A percentile compares a stretch with the other conserved stretches of the same genome.
Evolutionary conservation across 23 tunicate genomes (phyloP).

Genomic region (Trididemnum miniatum): DNA sequence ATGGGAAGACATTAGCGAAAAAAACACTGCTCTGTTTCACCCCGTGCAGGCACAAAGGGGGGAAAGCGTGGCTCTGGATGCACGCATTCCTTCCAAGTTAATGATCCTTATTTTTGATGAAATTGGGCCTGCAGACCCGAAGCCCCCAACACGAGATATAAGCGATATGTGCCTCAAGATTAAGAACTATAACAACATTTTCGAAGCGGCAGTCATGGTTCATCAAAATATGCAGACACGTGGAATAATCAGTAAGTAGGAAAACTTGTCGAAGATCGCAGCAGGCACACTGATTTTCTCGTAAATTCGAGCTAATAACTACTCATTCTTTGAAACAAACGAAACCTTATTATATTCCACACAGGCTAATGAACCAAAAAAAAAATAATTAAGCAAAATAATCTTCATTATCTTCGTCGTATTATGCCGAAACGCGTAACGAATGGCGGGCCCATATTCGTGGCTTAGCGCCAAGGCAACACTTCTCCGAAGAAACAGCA

Average conservation of each 20-base stretch:
- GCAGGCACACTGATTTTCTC: too few relatives aligned
- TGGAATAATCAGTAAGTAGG: slow-evolving; percentile 56
- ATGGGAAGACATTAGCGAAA: slow-evolving; percentile 47
- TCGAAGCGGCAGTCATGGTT: slow-evolving; percentile 43
- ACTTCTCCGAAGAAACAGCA: too few relatives aligned
- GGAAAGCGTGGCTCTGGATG: slow-evolving; percentile 23
- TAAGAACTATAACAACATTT: slow-evolving; percentile 24
- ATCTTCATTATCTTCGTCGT: too few relatives aligned
- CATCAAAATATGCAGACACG: slow-evolving; percentile 53
- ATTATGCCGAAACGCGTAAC: too few relatives aligned
- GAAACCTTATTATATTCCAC: too few relatives aligned
- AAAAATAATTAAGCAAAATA: too few relatives aligned
- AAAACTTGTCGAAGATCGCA: background rate
- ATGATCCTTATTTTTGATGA: slow-evolving; percentile 65
- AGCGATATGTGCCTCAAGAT: slow-evolving; percentile 24
- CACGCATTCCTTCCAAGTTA: slow-evolving; percentile 45
- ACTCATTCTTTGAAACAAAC: too few relatives aligned
- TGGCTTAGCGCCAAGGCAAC: too few relatives aligned
- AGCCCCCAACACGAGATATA: background rate
- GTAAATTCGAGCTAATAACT: too few relatives aligned
- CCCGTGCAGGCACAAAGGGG: slow-evolving; percentile 33
- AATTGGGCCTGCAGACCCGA: background rate
- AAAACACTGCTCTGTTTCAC: background rate
- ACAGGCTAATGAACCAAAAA: too few relatives aligned
- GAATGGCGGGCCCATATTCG: too few relatives aligned